A percentile compares a stretch with the other conserved stretches of the same genome.
These are phyloP conservation scores for Megalops atlanticus DNA, from an alignment of 2,113 vertebrate species.

Conservation along the genomic window DNA sequence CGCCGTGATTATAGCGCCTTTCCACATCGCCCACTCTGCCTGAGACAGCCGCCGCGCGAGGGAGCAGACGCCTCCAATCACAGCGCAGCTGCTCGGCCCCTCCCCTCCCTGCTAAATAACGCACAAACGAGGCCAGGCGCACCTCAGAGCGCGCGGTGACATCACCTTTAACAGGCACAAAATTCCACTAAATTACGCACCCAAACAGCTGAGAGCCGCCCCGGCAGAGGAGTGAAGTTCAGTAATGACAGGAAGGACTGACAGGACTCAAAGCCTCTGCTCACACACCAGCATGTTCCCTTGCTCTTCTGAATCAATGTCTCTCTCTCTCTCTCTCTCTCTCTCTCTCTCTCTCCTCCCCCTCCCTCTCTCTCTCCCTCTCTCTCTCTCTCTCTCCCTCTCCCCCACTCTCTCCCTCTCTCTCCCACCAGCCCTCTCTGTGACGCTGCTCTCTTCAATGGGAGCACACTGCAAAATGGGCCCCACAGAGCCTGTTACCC, in stretches of 20 bases:
- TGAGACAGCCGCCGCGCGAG: conserved; percentile 30
- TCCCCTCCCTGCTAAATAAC: background rate
- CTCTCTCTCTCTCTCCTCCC: no score
- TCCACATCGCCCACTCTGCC: conserved; percentile 7
- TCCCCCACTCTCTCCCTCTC: no score
- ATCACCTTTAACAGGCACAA: background rate
- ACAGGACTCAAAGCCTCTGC: background rate
- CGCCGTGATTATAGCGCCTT: background rate
- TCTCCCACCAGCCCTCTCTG: background rate
- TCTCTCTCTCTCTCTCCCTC: background rate
- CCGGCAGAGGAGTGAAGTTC: background rate
- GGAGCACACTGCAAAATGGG: no score
- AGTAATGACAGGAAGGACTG: background rate
- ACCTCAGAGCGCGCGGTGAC: background rate
- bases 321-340: background rate
- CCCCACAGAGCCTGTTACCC: background rate
- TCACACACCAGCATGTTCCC: background rate
- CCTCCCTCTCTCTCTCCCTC: no score
- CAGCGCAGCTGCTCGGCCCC: background rate
- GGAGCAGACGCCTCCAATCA: conserved; percentile 31
- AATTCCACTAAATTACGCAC: conserved; percentile 7
- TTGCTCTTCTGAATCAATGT: background rate
- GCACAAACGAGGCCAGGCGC: background rate
- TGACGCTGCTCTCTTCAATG: background rate
- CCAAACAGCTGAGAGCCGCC: background rate